Base-by-base conservation (phyloP, 2,888 invertebrate genomes). In the Chelonus formosanus region DNA sequence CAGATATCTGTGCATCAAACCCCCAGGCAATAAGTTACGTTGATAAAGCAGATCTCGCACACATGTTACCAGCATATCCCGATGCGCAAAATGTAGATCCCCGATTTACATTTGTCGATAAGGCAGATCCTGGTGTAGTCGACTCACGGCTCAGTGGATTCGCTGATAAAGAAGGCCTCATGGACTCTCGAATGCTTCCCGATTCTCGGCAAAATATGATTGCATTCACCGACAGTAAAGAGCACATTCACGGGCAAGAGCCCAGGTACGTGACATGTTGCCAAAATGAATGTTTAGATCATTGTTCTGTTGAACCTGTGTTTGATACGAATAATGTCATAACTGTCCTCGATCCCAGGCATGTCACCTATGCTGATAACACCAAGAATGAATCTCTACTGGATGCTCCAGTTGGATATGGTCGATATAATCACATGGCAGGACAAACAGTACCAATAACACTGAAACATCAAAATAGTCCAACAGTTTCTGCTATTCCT, bases 11-110 rank as follows among this genome's bases (percentile, higher is more conserved):
- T 67, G 80, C 82, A 20, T 83, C 83, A 8, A 84, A 84, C 69
- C 83, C 84, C 1, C 83, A 84, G 69, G 80, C 80, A n/a, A 84
- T 84, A 71, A 84, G 83, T 68, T 84, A 84, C 71, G 84, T 83
- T 47, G 82, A 83, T 74, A 84, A 84, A 57, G 78, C 83, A 52
- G 83, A 83, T 62, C 73, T 84, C 3, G 80, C 83, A 0, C 81
- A 83, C 69, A 80, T 83, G 74, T 74, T 83, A 45, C 84, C 83
- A 3, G 79, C 80, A 20, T 84, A 84, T 62, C 78, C 82, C 2
- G 80, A 80, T 7, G 63, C 76, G 0, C 82, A 83, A 59, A 73
- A 69, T 52, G 50, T 58, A 20, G 83, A 83, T 44, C 76, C 80
- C 0, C 77, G 80, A 0, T 84, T 80, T 67, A 53, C 75, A 1